These are phyloP conservation scores for Apamea sordens DNA, from an alignment of 2,888 invertebrate genomes.

Conservation along the genomic window DNA sequence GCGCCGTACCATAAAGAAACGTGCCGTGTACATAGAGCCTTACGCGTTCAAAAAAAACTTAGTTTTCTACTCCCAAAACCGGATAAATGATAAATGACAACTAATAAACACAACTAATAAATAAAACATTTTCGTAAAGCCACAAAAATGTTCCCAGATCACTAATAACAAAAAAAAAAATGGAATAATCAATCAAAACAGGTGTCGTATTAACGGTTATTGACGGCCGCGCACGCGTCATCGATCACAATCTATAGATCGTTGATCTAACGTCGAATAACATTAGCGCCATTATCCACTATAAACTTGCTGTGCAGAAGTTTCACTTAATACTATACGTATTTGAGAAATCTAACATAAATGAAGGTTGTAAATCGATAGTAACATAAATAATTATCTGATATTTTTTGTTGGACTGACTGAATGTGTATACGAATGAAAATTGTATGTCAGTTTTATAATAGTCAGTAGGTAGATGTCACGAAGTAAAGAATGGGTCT, in stretches of 20 bases:
- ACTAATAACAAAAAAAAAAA: slow-evolving; percentile 41
- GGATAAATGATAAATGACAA: neutral
- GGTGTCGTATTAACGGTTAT: slow-evolving; percentile 73
- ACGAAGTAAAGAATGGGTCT: neutral
- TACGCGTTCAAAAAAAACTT: neutral
- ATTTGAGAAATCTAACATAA: neutral
- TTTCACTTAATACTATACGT: neutral
- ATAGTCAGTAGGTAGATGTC: too few species aligned
- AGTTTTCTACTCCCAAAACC: neutral
- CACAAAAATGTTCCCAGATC: slow-evolving; percentile 33
- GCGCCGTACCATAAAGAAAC: neutral
- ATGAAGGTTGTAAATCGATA: too few species aligned
- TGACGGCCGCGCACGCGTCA: slow-evolving; percentile 71
- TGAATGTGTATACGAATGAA: neutral
- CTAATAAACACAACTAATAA: slow-evolving; percentile 11
- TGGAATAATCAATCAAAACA: slow-evolving; percentile 64
- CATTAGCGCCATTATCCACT: slow-evolving; percentile 65
- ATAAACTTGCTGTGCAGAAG: slow-evolving; percentile 32
- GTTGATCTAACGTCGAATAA: slow-evolving; percentile 73
- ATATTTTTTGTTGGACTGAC: neutral
- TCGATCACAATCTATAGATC: slow-evolving; percentile 78
- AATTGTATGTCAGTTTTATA: neutral
- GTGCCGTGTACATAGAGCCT: neutral
- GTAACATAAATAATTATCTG: neutral
- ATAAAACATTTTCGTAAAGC: slow-evolving; percentile 9